Percentiles rank a stretch among this genome's conserved stretches.
Conservation (phyloP, 2,113 vertebrate genomes). For the Dinomys branickii region DNA sequence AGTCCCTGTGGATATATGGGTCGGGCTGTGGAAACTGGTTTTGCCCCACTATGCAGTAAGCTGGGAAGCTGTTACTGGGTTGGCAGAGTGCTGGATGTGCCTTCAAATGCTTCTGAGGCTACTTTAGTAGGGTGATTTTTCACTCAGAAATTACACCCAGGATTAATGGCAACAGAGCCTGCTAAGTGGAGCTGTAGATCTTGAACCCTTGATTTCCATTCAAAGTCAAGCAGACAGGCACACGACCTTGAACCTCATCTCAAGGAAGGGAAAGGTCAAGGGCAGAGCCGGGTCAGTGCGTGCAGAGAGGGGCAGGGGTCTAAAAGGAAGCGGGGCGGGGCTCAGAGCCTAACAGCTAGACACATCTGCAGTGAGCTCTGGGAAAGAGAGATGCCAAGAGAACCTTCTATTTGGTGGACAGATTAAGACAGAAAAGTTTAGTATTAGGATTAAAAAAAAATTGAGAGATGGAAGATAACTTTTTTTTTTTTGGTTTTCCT, state of each 20-base stretch:
- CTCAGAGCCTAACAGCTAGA: not conserved
- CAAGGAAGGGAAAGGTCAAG: not conserved
- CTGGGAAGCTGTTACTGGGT: slow-evolving; percentile 1
- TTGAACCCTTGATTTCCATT: slow-evolving; percentile 45
- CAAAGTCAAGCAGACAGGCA: slow-evolving; percentile 31
- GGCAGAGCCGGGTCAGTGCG: not conserved
- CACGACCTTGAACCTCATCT: slow-evolving; percentile 30
- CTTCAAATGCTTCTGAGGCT: slow-evolving; percentile 51
- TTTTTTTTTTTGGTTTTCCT: not conserved
- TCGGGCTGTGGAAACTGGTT: not conserved
- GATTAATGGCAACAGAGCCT: slow-evolving; percentile 29
- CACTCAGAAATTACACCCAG: slow-evolving; percentile 5
- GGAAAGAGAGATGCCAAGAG: not conserved
- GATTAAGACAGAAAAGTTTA: slow-evolving; percentile 22
- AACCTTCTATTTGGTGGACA: not conserved
- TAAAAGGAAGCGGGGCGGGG: not conserved
- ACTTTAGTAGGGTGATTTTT: slow-evolving; percentile 47
- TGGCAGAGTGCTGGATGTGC: slow-evolving; percentile 7
- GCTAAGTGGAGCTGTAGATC: slow-evolving; percentile 42
- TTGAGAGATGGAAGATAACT: not conserved
- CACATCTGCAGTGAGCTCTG: not conserved
- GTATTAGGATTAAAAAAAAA: not conserved
- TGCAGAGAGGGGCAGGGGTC: not conserved
- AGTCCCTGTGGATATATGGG: not conserved
- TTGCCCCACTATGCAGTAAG: not conserved